These are phyloP conservation scores for Agrochola circellaris DNA, from an alignment of 2,888 invertebrate genomes.

Conservation along the genomic window DNA sequence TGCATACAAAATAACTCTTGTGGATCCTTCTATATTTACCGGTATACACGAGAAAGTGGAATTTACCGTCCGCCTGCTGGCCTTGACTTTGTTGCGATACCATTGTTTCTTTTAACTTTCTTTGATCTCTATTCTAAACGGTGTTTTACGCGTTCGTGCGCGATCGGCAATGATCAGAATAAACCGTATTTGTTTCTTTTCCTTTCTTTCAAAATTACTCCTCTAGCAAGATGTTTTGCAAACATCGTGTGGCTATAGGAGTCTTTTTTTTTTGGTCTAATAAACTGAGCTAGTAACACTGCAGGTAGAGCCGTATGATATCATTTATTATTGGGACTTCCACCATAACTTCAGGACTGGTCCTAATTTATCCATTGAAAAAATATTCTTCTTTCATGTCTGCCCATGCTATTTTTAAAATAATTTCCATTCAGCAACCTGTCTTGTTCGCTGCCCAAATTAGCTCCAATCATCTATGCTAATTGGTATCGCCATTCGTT, in stretches of 20 bases:
- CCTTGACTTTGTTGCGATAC: slow-evolving; percentile 44
- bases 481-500: not conserved
- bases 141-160: not conserved
- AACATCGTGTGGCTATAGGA: too few relatives aligned
- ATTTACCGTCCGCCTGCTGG: slow-evolving; percentile 4
- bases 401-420: not conserved
- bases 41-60: slow-evolving; percentile 51
- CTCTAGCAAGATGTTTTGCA: not conserved
- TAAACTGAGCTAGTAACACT: not conserved
- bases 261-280: not conserved
- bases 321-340: not conserved
- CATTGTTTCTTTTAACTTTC: slow-evolving; percentile 56
- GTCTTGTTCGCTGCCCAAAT: not conserved
- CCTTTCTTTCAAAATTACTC: not conserved
- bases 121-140: slow-evolving; percentile 37
- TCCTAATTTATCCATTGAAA: too few relatives aligned
- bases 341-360: not conserved
- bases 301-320: not conserved
- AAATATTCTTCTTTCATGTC: not conserved
- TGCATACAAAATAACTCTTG: not conserved
- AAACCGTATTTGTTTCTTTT: not conserved
- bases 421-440: not conserved
- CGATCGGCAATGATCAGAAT: not conserved
- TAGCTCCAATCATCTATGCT: not conserved
- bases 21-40: slow-evolving; percentile 21